Evolutionary conservation across 2,797 vertebrate species (phyloP).

Genomic region (Sebastes melanostomus): DNA sequence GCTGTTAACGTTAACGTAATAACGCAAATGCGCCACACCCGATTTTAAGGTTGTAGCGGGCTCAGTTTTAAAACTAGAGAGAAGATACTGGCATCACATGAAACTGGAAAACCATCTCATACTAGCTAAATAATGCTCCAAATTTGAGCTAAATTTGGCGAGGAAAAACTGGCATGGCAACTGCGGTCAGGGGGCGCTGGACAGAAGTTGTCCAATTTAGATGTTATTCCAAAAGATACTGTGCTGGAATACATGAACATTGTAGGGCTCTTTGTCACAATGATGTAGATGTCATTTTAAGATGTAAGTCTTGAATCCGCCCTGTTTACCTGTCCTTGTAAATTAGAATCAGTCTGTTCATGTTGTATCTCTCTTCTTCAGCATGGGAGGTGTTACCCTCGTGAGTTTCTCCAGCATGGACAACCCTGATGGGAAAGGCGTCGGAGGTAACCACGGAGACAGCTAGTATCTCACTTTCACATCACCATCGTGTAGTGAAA

Average conservation of each 20-base stretch:
- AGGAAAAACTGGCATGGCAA: neutral
- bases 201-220: neutral
- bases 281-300: neutral
- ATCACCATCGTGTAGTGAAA: neutral
- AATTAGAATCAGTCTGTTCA: neutral
- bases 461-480: neutral
- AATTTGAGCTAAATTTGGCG: too few species aligned
- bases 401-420: constrained; percentile 94
- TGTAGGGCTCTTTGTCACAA: neutral
- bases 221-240: neutral
- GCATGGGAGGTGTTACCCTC: constrained; percentile 93
- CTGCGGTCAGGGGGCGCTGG: neutral
- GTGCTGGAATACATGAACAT: neutral
- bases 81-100: too few species aligned
- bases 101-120: too few species aligned
- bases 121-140: too few species aligned
- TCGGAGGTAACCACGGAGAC: constrained; percentile 81
- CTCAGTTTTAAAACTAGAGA: too few species aligned
- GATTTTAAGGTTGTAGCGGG: too few species aligned
- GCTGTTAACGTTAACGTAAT: too few species aligned
- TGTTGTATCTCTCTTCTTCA: constrained; percentile 56
- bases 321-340: neutral
- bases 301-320: neutral
- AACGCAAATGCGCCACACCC: too few species aligned
- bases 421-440: constrained; percentile 85